Evolutionary conservation across 1,140 invertebrate genomes (phyloP).

Genomic region (Brachionus koreanus): DNA sequence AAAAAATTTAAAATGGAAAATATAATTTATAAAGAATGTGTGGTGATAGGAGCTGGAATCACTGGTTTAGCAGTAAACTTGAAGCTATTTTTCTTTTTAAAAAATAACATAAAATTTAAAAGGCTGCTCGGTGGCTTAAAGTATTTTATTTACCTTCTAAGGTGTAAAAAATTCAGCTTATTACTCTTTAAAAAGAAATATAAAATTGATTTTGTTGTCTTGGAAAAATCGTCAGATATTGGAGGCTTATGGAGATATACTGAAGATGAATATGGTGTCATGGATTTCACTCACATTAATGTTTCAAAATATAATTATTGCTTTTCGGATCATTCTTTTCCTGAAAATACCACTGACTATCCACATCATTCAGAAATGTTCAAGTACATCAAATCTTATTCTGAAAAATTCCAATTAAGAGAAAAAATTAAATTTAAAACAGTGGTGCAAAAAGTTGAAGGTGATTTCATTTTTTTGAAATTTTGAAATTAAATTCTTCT

Average conservation of each 20-base stretch:
- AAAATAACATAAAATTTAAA: neutral
- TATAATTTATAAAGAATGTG: slow-evolving; percentile 47
- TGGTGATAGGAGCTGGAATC: slow-evolving; percentile 55
- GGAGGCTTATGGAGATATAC: slow-evolving; percentile 56
- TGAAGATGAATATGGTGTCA: slow-evolving; percentile 56
- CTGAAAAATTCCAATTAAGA: slow-evolving; percentile 49
- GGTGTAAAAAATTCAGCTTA: neutral
- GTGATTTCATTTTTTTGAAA: slow-evolving; percentile 48
- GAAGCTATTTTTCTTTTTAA: neutral
- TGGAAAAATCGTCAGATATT: slow-evolving; percentile 52
- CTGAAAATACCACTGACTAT: slow-evolving; percentile 51
- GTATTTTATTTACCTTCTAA: neutral
- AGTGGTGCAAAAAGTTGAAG: slow-evolving; percentile 47
- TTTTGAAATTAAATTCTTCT: neutral
- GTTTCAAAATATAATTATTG: slow-evolving; percentile 57
- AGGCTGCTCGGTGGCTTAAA: slow-evolving; percentile 31
- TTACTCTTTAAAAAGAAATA: slow-evolving; percentile 49
- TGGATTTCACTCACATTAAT: slow-evolving; percentile 58
- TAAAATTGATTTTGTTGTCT: slow-evolving; percentile 49
- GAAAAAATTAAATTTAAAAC: slow-evolving; percentile 49
- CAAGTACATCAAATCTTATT: slow-evolving; percentile 52
- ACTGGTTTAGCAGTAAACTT: slow-evolving; percentile 51
- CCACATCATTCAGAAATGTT: slow-evolving; percentile 55
- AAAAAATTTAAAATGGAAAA: neutral
- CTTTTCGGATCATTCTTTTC: slow-evolving; percentile 55